Evolutionary conservation across 2,797 vertebrate species (phyloP).

Genomic region (Pangasius macronema): DNA sequence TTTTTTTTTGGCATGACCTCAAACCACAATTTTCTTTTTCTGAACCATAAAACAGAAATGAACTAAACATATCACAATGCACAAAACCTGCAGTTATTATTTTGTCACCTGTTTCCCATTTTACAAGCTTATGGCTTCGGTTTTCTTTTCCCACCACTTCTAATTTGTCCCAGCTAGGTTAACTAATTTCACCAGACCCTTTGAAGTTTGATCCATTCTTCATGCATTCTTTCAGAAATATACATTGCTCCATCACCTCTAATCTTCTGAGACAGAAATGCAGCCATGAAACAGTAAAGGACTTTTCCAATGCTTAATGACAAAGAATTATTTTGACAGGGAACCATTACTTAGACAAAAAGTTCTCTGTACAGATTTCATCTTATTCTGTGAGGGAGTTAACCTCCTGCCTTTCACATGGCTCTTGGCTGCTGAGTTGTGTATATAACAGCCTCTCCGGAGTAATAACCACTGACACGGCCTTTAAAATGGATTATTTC

Average conservation of each 20-base stretch:
- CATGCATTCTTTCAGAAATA: constrained; percentile 42
- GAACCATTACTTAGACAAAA: constrained; percentile 37
- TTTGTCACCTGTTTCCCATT: constrained; percentile 43
- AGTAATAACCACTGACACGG: constrained; percentile 59
- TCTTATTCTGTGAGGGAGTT: constrained; percentile 47
- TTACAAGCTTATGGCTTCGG: constrained; percentile 27
- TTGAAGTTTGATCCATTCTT: constrained; percentile 48
- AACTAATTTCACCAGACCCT: constrained; percentile 43
- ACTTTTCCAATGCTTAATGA: constrained; percentile 27
- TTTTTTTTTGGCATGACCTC: constrained; percentile 20
- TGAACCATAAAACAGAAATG: constrained; percentile 1
- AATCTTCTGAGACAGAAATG: constrained; percentile 40
- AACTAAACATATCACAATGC: constrained; percentile 26
- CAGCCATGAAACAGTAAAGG: constrained; percentile 26
- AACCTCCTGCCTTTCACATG: constrained; percentile 49
- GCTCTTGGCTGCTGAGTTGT: constrained; percentile 42
- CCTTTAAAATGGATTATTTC: constrained; percentile 60
- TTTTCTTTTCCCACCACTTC: constrained; percentile 33
- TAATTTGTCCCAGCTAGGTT: constrained; percentile 48
- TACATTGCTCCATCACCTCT: constrained; percentile 32
- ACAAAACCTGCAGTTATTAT: constrained; percentile 33
- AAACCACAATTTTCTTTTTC: constrained; percentile 34
- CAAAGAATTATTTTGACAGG: constrained; percentile 51
- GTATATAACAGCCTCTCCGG: constrained; percentile 48
- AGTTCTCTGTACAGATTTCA: constrained; percentile 39